Evolutionary conservation across 1,140 invertebrate species (phyloP).

Genomic region (Chionoecetes opilio): DNA sequence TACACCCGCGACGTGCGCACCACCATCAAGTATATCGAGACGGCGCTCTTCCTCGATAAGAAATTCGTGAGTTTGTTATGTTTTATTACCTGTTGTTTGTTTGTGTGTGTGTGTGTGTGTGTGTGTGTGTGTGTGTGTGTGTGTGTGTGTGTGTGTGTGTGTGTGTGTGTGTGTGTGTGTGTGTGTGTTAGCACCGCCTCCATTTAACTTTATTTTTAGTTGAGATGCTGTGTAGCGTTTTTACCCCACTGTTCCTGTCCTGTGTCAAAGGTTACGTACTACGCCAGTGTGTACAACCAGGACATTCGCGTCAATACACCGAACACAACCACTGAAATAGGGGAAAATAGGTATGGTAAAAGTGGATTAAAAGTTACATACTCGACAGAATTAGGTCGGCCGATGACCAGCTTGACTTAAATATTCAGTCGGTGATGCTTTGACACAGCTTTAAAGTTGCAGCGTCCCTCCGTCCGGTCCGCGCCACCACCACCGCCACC

Average conservation of each 20-base stretch:
- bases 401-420: constrained; percentile 36
- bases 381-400: neutral
- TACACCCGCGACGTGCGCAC: constrained; percentile 72
- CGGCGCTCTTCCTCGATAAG: constrained; percentile 79
- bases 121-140: constrained; percentile 47
- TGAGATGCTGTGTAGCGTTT: too few species aligned
- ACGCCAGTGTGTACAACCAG: too few species aligned
- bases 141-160: constrained; percentile 39
- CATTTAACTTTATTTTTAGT: too few species aligned
- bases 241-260: too few species aligned
- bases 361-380: neutral
- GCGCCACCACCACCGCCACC: neutral
- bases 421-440: constrained; percentile 54
- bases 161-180: too few species aligned
- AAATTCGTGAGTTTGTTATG: constrained; percentile 79
- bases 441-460: constrained; percentile 60
- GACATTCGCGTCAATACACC: too few species aligned
- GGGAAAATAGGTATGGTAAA: constrained; percentile 13
- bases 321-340: constrained; percentile 38
- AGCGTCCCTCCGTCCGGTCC: neutral
- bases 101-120: constrained; percentile 29
- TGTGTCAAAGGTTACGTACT: too few species aligned
- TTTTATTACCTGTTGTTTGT: neutral
- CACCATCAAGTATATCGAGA: constrained; percentile 79
- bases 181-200: too few species aligned